phyloP scores from a whole-genome alignment of 2,888 invertebrate genomes.

The Sphinx pinastri region DNA sequence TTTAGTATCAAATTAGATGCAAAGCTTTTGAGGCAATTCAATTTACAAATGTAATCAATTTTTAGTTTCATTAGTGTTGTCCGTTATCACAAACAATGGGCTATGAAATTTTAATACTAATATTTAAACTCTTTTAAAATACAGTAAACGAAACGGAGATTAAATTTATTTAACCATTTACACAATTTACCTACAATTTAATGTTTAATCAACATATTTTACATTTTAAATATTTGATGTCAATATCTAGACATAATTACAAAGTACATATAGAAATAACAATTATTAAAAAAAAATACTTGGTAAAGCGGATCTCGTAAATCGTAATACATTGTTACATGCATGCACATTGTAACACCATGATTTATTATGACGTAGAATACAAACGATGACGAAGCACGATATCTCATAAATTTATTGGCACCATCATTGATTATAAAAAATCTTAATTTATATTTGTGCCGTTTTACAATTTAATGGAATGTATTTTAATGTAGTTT shows the following conservation, averaged over 20 bases:
- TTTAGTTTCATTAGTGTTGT: not conserved
- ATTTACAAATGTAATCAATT: not conserved
- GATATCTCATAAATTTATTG: constrained; percentile 30
- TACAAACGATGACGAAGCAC: constrained; percentile 30
- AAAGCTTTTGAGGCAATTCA: constrained; percentile 12
- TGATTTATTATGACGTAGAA: constrained; percentile 30
- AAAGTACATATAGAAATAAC: constrained; percentile 14
- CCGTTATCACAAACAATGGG: too few relatives aligned
- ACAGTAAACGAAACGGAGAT: not conserved
- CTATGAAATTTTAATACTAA: too few relatives aligned
- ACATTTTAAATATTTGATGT: constrained; percentile 1
- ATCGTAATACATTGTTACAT: not conserved
- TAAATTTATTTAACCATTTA: not conserved
- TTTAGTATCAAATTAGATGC: constrained; percentile 14
- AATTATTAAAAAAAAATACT: constrained; percentile 15
- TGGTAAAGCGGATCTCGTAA: constrained; percentile 6
- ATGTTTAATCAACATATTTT: not conserved
- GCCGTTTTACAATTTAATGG: constrained; percentile 31
- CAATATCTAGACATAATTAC: constrained; percentile 22
- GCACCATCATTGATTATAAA: constrained; percentile 31
- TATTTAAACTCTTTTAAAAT: not conserved
- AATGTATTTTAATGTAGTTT: constrained; percentile 15
- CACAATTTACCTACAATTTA: constrained; percentile 3
- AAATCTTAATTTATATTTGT: constrained; percentile 38
- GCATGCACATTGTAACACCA: not conserved